These are phyloP conservation scores for Listrodromus nycthemerus DNA, from an alignment of 2,888 invertebrate species.

Conservation along the genomic window DNA sequence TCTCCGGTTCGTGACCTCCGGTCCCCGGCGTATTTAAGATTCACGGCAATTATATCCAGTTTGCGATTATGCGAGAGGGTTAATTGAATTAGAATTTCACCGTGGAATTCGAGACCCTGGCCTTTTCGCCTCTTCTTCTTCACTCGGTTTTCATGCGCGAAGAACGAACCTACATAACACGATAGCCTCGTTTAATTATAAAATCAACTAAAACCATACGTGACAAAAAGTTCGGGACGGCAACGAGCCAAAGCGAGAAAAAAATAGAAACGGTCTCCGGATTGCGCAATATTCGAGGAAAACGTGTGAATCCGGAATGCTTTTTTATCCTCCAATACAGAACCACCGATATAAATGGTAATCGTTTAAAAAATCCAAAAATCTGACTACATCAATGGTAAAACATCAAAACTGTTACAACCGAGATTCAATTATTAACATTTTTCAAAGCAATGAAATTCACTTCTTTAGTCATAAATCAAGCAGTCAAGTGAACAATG, in stretches of 20 bases:
- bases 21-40: slow-evolving; percentile 70
- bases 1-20: slow-evolving; percentile 59
- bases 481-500: slow-evolving; percentile 61
- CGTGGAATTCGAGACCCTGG: slow-evolving; percentile 48
- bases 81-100: slow-evolving; percentile 81
- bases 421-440: background rate
- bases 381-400: background rate
- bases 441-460: background rate
- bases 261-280: background rate
- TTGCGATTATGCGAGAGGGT: slow-evolving; percentile 78
- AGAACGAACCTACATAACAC: slow-evolving; percentile 50
- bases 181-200: slow-evolving; percentile 77
- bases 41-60: slow-evolving; percentile 77
- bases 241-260: background rate
- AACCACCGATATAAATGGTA: background rate
- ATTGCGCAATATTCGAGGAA: background rate
- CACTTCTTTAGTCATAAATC: background rate
- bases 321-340: background rate
- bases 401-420: background rate
- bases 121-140: slow-evolving; percentile 57
- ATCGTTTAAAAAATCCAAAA: background rate
- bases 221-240: slow-evolving; percentile 77
- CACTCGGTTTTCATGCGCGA: slow-evolving; percentile 32
- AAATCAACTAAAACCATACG: slow-evolving; percentile 80
- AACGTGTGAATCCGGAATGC: background rate